These are phyloP conservation scores for Hippocampus comes DNA, from an alignment of 2,113 vertebrate species.

Conservation along the genomic window DNA sequence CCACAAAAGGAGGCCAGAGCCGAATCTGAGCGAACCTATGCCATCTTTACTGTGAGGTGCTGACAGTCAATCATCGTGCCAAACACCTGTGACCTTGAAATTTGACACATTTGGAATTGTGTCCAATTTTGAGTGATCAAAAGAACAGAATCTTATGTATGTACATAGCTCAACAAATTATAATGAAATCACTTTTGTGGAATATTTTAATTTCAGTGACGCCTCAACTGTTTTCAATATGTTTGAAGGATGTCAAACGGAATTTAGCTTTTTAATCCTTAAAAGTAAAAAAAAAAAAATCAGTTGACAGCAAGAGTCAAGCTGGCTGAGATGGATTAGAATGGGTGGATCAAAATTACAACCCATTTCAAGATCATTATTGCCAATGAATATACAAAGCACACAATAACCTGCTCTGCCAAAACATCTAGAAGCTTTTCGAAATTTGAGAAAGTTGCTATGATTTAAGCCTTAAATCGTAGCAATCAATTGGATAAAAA, in stretches of 20 bases:
- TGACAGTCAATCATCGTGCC: too few relatives aligned
- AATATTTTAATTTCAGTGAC: background rate
- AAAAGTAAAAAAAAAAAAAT: background rate
- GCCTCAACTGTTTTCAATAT: background rate
- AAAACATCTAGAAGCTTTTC: too few relatives aligned
- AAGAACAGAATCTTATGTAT: background rate
- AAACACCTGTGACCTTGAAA: too few relatives aligned
- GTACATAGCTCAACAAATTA: background rate
- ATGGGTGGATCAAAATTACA: background rate
- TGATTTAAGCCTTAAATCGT: too few relatives aligned
- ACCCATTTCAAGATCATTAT: constrained; percentile 5
- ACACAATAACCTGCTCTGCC: too few relatives aligned
- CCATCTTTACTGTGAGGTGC: too few relatives aligned
- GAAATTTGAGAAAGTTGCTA: too few relatives aligned
- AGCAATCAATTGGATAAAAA: too few relatives aligned
- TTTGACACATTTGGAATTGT: background rate
- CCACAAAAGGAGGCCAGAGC: too few relatives aligned
- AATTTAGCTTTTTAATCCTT: background rate
- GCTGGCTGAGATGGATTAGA: too few relatives aligned
- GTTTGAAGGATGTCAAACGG: background rate
- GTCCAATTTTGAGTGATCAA: background rate
- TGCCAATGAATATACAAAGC: background rate
- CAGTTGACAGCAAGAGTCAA: too few relatives aligned
- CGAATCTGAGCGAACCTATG: too few relatives aligned
- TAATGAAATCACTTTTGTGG: background rate